Base-by-base conservation (phyloP, 1,140 invertebrate species). In the Drosophila quadrilineata region DNA sequence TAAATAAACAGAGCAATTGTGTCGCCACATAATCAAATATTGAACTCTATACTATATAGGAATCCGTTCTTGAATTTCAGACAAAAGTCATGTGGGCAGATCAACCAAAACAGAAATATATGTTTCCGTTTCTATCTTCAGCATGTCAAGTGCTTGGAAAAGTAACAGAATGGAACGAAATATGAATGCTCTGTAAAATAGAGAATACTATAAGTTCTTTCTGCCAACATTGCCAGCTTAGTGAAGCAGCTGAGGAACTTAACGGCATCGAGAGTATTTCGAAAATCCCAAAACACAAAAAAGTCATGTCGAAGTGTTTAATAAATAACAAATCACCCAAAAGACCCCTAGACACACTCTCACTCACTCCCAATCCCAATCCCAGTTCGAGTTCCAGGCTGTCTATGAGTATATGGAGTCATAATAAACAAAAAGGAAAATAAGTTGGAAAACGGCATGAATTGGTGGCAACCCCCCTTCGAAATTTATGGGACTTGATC, bases 291-390 rank as follows among this genome's bases (percentile, higher is more conserved):
- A 9, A 14, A 53, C 62, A 67, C 31, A 31, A 40, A 63, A 57
- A 57, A 48, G n/a, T 33, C 17, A 26, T 68, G 64, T 69, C 57
- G 22, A 72, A 71, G 72, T 63, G 56, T 76, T 71, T 73, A 66
- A 75, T 75, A 74, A 62, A 63, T 71, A 70, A 74, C 73, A 70
- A 71, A 71, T 75, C 54, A 75, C 59, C 54, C 62, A 28, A 43
- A 60, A 46, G 65, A 62, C 64, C 56, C 17, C 36, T n/a, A 66
- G 49, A 62, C 46, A 70, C 66, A 41, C 31, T 22, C 2, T 38
- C 0, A 40, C 29, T 3, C 3, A 31, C 24, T 24, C 16, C 5
- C 10, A 10, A 16, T 29, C 17, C 22, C 9, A 49, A 48, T 31
- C 59, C 40, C 19, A 60, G 54, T n/a, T n/a, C n/a, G n/a, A n/a